These are phyloP conservation scores for Lacerta agilis DNA, from an alignment of 2,797 vertebrate genomes.

Conservation along the genomic window DNA sequence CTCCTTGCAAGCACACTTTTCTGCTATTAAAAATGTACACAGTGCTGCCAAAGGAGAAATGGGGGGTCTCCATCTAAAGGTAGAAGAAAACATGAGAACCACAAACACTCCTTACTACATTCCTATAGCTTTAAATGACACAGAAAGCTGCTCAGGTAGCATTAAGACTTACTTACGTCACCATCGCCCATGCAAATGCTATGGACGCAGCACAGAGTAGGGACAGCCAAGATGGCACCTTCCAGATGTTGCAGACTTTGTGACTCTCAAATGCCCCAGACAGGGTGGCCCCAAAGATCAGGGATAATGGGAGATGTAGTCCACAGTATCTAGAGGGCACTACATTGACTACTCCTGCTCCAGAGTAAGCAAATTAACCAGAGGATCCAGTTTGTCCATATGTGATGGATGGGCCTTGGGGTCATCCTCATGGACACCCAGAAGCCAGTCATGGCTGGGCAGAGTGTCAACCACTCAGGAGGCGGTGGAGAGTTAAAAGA, in stretches of 20 bases:
- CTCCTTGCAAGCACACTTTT: conserved; percentile 79
- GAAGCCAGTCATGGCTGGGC: no score
- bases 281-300: no score
- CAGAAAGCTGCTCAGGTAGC: neutral
- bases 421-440: no score
- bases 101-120: neutral
- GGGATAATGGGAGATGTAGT: no score
- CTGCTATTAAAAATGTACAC: conserved; percentile 89
- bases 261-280: neutral
- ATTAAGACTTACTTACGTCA: neutral
- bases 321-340: no score
- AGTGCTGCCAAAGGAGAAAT: conserved; percentile 86
- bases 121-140: neutral
- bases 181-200: neutral
- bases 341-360: no score
- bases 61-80: conserved; percentile 86
- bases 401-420: no score
- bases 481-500: no score
- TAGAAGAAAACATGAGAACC: neutral
- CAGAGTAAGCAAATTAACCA: no score
- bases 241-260: neutral
- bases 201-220: no score
- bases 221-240: neutral
- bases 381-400: no score
- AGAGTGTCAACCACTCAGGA: no score